Base-by-base conservation (phyloP, 2,888 invertebrate species). In the Melieria picta region DNA sequence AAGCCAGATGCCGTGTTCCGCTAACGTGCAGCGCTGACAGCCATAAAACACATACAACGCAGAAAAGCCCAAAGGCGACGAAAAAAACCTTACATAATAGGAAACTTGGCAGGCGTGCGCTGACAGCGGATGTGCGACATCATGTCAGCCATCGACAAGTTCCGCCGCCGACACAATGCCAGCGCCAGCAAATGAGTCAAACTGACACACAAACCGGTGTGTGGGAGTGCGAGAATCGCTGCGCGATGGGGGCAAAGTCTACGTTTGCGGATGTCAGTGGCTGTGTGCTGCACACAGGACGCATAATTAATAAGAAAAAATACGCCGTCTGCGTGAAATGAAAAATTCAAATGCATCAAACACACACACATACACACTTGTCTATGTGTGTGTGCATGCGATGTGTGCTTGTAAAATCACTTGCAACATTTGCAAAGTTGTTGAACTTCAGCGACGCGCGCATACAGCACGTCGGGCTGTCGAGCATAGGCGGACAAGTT, bases 241-340 rank as follows among this genome's bases (percentile, higher is more conserved):
- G 67, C 52, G 30, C 10, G 42, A 30, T 42, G 45, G 10, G n/a
- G 6, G 48, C n/a, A 63, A 45, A 47, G 16, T 13, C 9, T 63
- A 56, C n/a, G 10, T 47, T 60, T 9, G 5, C 4, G 58, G 5
- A 13, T 13, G 10, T 10, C 16, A 7, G 16, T 30, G 4, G 6
- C 1, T 58, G 13, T 60, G 16, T 43, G 4, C 30, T 65, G 64
- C 65, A 68, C 64, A 56, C 75, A 73, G 73, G 75, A 76, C 74
- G 73, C 72, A 75, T 74, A 74, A 74, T 75, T 75, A 75, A 75
- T 75, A 73, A 1, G 30, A 30, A 30, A 30, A 30, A 30, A 30
- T 30, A 30, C 30, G 30, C 30, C 30, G 30, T 30, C 30, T 30
- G 30, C 30, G 30, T 30, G 30, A 30, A 30, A 30, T 13, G 11